These are phyloP conservation scores for Sebastes wilsoni DNA, from an alignment of 2,797 vertebrate species.

Conservation along the genomic window DNA sequence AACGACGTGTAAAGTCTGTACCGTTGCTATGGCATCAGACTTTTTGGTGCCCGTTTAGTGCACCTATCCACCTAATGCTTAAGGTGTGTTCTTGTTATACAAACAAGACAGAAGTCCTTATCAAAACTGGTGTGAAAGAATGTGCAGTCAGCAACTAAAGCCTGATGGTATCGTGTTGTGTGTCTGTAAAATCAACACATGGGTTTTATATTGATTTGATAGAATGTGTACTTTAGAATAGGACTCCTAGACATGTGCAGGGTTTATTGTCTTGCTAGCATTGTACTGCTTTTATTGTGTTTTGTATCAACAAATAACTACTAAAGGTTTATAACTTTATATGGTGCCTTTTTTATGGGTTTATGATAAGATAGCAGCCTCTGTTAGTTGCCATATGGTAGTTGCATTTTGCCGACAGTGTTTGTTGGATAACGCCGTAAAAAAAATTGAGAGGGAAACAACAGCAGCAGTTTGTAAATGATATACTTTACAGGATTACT, in stretches of 20 bases:
- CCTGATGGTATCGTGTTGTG: not conserved
- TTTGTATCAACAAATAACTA: not conserved
- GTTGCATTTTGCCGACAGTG: no score
- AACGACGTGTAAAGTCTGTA: not conserved
- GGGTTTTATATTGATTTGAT: not conserved
- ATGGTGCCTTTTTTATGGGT: not conserved
- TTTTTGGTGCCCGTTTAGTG: not conserved
- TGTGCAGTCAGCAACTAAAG: not conserved
- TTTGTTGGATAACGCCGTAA: not conserved
- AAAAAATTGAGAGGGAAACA: not conserved
- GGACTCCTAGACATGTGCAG: not conserved
- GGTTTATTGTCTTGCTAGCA: not conserved
- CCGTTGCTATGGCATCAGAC: not conserved
- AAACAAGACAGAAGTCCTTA: not conserved
- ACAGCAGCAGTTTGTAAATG: not conserved
- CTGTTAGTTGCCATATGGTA: not conserved
- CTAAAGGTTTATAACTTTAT: not conserved
- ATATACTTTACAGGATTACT: not conserved
- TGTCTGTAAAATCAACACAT: not conserved
- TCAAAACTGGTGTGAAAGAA: not conserved
- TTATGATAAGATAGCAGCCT: not conserved
- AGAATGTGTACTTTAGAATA: not conserved
- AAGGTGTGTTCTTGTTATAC: not conserved
- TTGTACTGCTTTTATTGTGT: not conserved
- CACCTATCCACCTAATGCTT: not conserved